Percentiles rank a stretch among this genome's conserved stretches.
These are phyloP conservation scores for western clawed frog (Xenopus tropicalis) DNA, from an alignment of 2,113 vertebrate genomes.

Conservation along the genomic window DNA sequence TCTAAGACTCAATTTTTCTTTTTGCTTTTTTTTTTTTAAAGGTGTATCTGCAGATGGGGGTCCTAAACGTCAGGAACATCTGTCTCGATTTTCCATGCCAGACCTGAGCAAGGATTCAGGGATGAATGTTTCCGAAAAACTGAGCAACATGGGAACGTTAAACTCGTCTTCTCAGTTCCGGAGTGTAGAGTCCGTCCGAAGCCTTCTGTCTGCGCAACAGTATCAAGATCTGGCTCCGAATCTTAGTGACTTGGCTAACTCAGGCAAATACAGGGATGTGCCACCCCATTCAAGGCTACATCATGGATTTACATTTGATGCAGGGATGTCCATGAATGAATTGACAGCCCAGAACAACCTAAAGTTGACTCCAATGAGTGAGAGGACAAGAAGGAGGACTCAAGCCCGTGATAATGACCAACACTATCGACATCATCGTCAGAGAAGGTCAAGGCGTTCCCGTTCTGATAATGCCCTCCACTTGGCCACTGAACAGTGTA, in stretches of 20 bases:
- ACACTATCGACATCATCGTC: constrained; percentile 76
- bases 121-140: constrained; percentile 90
- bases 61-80: constrained; percentile 87
- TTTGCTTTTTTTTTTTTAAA: constrained; percentile 50
- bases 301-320: constrained; percentile 85
- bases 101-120: constrained; percentile 98
- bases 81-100: constrained; percentile 96
- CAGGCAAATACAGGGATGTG: constrained; percentile 73
- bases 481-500: constrained; percentile 79
- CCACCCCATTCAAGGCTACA: constrained; percentile 66
- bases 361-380: constrained; percentile 80
- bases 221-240: constrained; percentile 83
- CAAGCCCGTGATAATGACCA: constrained; percentile 68
- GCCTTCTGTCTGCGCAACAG: constrained; percentile 77
- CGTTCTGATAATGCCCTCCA: constrained; percentile 95
- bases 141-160: constrained; percentile 87
- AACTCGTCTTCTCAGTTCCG: constrained; percentile 88
- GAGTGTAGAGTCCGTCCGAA: constrained; percentile 89
- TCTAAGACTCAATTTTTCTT: neutral
- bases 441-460: constrained; percentile 81
- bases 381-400: constrained; percentile 73
- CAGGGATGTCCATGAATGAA: constrained; percentile 72
- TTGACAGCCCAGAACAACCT: constrained; percentile 69
- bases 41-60: constrained; percentile 84
- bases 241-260: constrained; percentile 68